These are phyloP conservation scores for Rhimphoctona megacephalus DNA, from an alignment of 2,888 invertebrate genomes.

Conservation along the genomic window DNA sequence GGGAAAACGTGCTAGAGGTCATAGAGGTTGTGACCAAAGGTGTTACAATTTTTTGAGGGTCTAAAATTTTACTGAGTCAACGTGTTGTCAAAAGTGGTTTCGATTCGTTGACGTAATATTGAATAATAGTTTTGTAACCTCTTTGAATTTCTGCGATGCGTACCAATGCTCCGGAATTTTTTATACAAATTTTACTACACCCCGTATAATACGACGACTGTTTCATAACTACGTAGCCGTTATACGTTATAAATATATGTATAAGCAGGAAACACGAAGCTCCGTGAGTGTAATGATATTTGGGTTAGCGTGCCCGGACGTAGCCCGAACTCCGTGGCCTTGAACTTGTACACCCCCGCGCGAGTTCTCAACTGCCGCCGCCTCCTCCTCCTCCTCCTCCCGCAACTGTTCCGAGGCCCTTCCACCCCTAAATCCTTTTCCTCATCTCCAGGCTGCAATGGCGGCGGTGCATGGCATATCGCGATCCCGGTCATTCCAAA, in stretches of 20 bases:
- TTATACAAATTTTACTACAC: not conserved
- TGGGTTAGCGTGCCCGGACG: slow-evolving; percentile 79
- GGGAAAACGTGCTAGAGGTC: not conserved
- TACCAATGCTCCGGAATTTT: not conserved
- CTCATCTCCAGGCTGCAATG: slow-evolving; percentile 21
- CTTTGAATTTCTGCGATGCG: not conserved
- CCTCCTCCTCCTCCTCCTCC: slow-evolving; percentile 54
- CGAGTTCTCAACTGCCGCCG: slow-evolving; percentile 49
- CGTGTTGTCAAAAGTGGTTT: too few relatives aligned
- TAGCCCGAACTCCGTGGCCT: slow-evolving; percentile 77
- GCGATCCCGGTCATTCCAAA: slow-evolving; percentile 55
- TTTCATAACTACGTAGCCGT: too few relatives aligned
- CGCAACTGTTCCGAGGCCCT: slow-evolving; percentile 14
- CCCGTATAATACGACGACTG: not conserved
- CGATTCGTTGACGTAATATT: not conserved
- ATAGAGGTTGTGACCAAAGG: too few relatives aligned
- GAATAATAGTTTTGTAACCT: not conserved
- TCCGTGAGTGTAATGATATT: slow-evolving; percentile 75
- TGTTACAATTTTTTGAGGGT: too few relatives aligned
- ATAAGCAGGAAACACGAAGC: slow-evolving; percentile 27
- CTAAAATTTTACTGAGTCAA: too few relatives aligned
- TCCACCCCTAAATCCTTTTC: slow-evolving; percentile 23
- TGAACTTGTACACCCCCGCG: slow-evolving; percentile 79
- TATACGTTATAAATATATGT: not conserved
- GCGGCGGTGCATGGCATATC: slow-evolving; percentile 13